Evolutionary conservation across 2,888 invertebrate species (phyloP).

Genomic region (Plebejus argus): DNA sequence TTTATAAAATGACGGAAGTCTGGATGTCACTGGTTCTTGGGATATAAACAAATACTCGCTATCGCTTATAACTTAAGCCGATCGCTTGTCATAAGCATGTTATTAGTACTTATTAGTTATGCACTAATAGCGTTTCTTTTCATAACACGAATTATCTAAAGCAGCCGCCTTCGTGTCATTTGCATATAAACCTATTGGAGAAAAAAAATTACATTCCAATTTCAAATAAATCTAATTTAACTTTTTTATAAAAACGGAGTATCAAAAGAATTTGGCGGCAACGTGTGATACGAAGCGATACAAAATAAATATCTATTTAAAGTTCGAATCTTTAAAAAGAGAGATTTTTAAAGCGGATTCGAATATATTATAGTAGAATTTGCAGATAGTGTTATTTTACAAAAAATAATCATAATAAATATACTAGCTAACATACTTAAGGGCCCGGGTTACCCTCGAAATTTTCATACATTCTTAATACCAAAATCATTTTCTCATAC

Average conservation of each 20-base stretch:
- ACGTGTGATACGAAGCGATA: neutral
- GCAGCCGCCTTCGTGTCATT: slow-evolving; percentile 22
- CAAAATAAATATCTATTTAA: slow-evolving; percentile 1
- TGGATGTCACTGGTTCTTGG: no score
- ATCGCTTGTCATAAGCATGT: neutral
- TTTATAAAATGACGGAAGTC: no score
- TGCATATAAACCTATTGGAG: slow-evolving; percentile 19
- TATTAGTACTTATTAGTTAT: slow-evolving; percentile 28
- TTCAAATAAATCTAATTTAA: slow-evolving; percentile 8
- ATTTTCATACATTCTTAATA: no score
- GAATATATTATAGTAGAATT: no score
- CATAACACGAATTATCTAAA: slow-evolving; percentile 30
- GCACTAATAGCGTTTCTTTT: slow-evolving; percentile 32
- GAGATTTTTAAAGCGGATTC: no score
- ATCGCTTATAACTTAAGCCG: neutral
- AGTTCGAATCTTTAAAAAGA: no score
- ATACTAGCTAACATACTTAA: no score
- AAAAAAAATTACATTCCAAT: slow-evolving; percentile 10
- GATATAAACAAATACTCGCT: neutral
- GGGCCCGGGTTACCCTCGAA: no score
- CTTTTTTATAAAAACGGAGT: neutral
- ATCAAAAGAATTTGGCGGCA: neutral
- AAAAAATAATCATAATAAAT: no score
- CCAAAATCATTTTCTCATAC: no score
- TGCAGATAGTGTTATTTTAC: no score